Conservation (phyloP, 2,888 invertebrate species). For the Stramonita haemastoma region DNA sequence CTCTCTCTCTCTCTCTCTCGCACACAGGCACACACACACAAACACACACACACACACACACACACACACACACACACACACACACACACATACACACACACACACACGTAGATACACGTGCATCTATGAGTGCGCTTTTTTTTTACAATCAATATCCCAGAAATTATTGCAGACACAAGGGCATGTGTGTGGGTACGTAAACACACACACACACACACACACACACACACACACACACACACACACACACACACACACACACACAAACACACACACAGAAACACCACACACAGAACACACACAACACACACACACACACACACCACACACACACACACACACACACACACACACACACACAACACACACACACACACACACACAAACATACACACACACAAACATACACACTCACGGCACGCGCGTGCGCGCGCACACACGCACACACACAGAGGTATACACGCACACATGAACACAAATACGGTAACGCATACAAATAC, state of each 20-base stretch:
- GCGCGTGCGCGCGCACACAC: too few relatives aligned
- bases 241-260: neutral
- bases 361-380: constrained; percentile 13
- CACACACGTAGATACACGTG: neutral
- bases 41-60: constrained; percentile 7
- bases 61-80: constrained; percentile 2
- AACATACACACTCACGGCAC: neutral
- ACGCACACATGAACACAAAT: too few relatives aligned
- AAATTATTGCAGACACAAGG: too few relatives aligned
- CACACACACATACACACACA: constrained; percentile 9
- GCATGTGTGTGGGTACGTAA: too few relatives aligned
- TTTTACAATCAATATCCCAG: too few relatives aligned
- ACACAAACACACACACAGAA: neutral
- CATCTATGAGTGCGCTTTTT: neutral
- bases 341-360: neutral
- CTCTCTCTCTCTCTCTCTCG: too few relatives aligned
- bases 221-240: neutral
- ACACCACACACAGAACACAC: too few relatives aligned
- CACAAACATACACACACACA: constrained; percentile 8
- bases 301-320: too few relatives aligned
- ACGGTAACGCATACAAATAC: too few relatives aligned
- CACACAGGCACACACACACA: neutral
- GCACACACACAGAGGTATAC: too few relatives aligned
- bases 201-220: neutral
- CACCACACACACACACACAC: neutral